phyloP scores from a whole-genome alignment of 2,113 vertebrate genomes.

The Zapornia atra region DNA sequence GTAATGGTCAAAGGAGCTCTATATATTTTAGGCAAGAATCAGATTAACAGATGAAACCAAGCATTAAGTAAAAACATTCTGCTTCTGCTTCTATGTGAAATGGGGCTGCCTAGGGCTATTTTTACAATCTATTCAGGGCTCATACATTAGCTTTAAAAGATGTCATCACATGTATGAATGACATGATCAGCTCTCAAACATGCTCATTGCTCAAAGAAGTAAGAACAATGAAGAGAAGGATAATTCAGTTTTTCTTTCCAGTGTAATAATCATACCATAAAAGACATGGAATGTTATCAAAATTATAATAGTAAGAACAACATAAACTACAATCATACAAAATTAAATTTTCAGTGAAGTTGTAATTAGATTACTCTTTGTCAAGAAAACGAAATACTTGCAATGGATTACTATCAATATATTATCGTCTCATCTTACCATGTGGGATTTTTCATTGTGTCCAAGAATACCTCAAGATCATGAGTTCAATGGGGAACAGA shows the following conservation, averaged over 20 bases:
- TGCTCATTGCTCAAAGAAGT: not conserved
- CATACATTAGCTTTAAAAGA: not conserved
- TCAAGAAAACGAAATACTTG: not conserved
- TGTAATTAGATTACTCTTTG: not conserved
- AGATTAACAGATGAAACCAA: not conserved
- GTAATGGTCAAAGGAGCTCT: rapidly evolving
- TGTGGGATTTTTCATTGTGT: not conserved
- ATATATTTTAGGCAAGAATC: not conserved
- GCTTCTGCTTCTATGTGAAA: not conserved
- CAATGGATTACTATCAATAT: not conserved
- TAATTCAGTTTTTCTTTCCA: not conserved
- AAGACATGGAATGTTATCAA: not conserved
- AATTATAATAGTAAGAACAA: not conserved
- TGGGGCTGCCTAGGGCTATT: not conserved
- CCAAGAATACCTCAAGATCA: not conserved
- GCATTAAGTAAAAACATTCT: not conserved
- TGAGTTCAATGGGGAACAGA: not conserved
- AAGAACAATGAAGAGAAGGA: not conserved
- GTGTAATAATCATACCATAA: not conserved
- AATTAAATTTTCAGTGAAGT: not conserved
- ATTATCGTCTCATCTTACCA: not conserved
- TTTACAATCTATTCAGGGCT: not conserved
- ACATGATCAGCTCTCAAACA: not conserved
- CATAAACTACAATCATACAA: not conserved
- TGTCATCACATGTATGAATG: not conserved